A percentile compares a stretch with the other conserved stretches of the same genome.
These are phyloP conservation scores for Oncopodura yosiiana DNA, from an alignment of 1,140 invertebrate genomes.

Conservation along the genomic window DNA sequence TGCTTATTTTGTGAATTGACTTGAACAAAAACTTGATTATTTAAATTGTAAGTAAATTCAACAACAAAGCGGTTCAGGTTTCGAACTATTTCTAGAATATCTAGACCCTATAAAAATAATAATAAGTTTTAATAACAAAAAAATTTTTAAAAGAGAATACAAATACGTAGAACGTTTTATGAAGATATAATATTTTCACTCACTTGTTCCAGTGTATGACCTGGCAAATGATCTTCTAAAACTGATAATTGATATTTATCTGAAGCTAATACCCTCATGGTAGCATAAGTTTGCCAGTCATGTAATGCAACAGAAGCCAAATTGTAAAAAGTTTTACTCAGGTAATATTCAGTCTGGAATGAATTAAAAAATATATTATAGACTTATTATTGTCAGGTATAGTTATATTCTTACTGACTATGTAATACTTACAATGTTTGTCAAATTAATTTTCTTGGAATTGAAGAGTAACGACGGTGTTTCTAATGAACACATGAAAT, in stretches of 20 bases:
- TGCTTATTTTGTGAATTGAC: slow-evolving; percentile 84
- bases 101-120: slow-evolving; percentile 60
- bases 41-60: slow-evolving; percentile 90
- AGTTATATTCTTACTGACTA: not conserved
- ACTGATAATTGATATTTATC: slow-evolving; percentile 73
- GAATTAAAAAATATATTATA: slow-evolving; percentile 17
- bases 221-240: slow-evolving; percentile 84
- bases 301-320: slow-evolving; percentile 92
- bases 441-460: slow-evolving; percentile 38
- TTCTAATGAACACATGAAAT: slow-evolving; percentile 47
- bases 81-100: slow-evolving; percentile 94
- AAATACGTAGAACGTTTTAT: not conserved
- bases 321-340: slow-evolving; percentile 94
- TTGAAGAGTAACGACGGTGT: slow-evolving; percentile 45
- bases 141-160: not conserved
- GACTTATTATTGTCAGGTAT: too few relatives aligned
- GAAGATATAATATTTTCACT: not conserved
- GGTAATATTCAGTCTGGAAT: slow-evolving; percentile 70
- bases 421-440: slow-evolving; percentile 33
- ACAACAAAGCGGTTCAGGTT: slow-evolving; percentile 94
- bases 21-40: slow-evolving; percentile 95
- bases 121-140: not conserved
- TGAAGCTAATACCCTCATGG: slow-evolving; percentile 86
- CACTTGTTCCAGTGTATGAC: slow-evolving; percentile 87
- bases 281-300: slow-evolving; percentile 93